These are phyloP conservation scores for Rhingia campestris DNA, from an alignment of 2,888 invertebrate genomes.

Conservation along the genomic window DNA sequence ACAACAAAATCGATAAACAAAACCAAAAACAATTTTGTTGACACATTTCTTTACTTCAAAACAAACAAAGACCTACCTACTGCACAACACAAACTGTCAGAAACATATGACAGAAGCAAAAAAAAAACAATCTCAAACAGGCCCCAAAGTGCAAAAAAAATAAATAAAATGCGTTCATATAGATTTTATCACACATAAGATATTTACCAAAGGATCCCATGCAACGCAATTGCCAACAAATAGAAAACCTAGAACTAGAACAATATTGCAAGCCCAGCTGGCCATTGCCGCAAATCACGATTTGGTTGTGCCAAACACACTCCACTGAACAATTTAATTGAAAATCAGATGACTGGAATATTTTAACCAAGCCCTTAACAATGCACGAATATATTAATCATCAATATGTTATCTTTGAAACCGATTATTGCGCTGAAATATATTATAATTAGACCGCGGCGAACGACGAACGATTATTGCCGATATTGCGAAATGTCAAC, in stretches of 20 bases:
- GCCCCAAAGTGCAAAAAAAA: neutral
- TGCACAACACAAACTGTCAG: constrained; percentile 58
- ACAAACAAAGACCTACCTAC: constrained; percentile 5
- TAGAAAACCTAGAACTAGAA: constrained; percentile 29
- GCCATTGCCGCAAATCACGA: constrained; percentile 33
- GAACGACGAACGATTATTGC: constrained; percentile 35
- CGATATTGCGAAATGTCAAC: constrained; percentile 41
- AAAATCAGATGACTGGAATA: neutral
- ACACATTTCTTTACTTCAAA: constrained; percentile 10
- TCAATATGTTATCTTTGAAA: constrained; percentile 36
- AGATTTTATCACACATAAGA: constrained; percentile 9
- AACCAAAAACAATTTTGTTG: constrained; percentile 17
- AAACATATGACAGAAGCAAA: constrained; percentile 71
- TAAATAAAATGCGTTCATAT: neutral
- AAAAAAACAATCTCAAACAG: constrained; percentile 20
- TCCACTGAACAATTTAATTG: neutral
- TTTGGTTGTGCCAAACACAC: neutral
- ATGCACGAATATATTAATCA: constrained; percentile 18
- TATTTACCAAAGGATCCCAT: constrained; percentile 56
- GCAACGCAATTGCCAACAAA: constrained; percentile 32
- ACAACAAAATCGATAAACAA: constrained; percentile 7
- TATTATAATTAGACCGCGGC: constrained; percentile 33
- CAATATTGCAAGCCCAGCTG: constrained; percentile 13
- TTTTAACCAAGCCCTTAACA: constrained; percentile 1
- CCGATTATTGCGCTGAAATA: constrained; percentile 38